Evolutionary conservation across 2,113 vertebrate species (phyloP).

Genomic region (Corvus moneduloides): DNA sequence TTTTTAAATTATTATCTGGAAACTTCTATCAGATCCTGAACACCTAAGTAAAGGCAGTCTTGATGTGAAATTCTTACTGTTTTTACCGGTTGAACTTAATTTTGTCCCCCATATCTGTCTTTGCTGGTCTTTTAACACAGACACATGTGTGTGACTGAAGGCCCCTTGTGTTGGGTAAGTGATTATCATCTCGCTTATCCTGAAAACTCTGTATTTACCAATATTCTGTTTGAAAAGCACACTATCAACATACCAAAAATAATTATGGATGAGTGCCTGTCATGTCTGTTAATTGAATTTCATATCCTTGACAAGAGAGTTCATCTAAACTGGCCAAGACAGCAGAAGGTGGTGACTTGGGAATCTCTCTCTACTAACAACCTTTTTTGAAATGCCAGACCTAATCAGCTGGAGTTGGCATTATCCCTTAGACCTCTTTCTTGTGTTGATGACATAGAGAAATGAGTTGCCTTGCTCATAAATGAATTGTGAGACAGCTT

Average conservation of each 20-base stretch:
- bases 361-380: constrained; percentile 6
- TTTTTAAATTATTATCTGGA: not conserved
- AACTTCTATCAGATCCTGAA: not conserved
- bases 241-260: not conserved
- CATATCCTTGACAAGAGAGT: not conserved
- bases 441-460: not conserved
- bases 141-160: not conserved
- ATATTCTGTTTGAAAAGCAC: not conserved
- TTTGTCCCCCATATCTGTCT: not conserved
- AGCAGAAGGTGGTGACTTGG: not conserved
- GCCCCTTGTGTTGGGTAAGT: not conserved
- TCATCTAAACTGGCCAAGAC: not conserved
- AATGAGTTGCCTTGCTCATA: constrained; percentile 52
- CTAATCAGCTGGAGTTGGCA: constrained; percentile 35
- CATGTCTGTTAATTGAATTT: constrained; percentile 15
- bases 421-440: not conserved
- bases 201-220: not conserved
- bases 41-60: not conserved
- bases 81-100: not conserved
- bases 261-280: not conserved
- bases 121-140: not conserved
- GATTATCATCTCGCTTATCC: not conserved
- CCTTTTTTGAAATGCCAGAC: constrained; percentile 50
- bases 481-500: constrained; percentile 59
- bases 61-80: not conserved